Conservation (phyloP, 2,888 invertebrate genomes). For the Cistogaster globosa region DNA sequence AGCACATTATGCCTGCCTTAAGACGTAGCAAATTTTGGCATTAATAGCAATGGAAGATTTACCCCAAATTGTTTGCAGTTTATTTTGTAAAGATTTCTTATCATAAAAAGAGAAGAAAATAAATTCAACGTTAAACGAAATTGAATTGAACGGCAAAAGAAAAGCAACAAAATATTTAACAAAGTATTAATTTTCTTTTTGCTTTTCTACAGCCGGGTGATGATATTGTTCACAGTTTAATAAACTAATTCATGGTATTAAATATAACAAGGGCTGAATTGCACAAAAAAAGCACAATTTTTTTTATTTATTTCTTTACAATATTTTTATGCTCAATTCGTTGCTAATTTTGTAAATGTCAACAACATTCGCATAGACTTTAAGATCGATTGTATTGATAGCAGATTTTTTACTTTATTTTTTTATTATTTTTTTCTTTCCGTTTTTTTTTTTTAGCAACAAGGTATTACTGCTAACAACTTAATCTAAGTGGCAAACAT, state of each 20-base stretch:
- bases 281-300: background rate
- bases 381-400: slow-evolving; percentile 80
- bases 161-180: slow-evolving; percentile 6
- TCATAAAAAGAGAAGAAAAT: slow-evolving; percentile 18
- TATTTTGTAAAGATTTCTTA: slow-evolving; percentile 57
- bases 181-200: slow-evolving; percentile 53
- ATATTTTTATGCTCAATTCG: slow-evolving; percentile 72
- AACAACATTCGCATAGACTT: slow-evolving; percentile 75
- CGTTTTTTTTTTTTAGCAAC: background rate
- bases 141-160: slow-evolving; percentile 40
- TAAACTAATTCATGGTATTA: slow-evolving; percentile 58
- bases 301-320: slow-evolving; percentile 34
- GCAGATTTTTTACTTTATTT: slow-evolving; percentile 23
- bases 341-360: slow-evolving; percentile 75
- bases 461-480: slow-evolving; percentile 30
- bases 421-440: background rate
- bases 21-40: background rate
- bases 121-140: slow-evolving; percentile 18
- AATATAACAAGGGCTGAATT: slow-evolving; percentile 36
- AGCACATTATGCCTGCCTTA: background rate
- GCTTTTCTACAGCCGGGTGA: slow-evolving; percentile 13
- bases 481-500: slow-evolving; percentile 44
- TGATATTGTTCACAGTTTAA: slow-evolving; percentile 63
- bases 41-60: background rate
- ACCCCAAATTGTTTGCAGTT: slow-evolving; percentile 37